A percentile compares a stretch with the other conserved stretches of the same genome.
phyloP scores from a whole-genome alignment of 2,797 vertebrate genomes.

The Peromyscus aztecus region DNA sequence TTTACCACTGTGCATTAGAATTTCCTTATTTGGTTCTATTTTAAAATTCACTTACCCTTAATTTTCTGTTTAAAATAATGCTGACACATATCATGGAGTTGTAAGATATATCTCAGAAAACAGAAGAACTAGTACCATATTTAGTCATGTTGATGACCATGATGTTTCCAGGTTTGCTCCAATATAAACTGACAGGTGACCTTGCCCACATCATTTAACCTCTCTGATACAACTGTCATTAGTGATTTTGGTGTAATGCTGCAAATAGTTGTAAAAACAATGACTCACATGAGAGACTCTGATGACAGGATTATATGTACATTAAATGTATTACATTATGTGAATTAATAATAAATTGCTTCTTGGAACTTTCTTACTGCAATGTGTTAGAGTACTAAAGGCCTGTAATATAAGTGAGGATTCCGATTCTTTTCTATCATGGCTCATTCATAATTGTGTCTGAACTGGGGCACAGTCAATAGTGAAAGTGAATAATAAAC shows the following conservation, averaged over 20 bases:
- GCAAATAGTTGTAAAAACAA: slow-evolving; percentile 62
- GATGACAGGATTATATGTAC: slow-evolving; percentile 5
- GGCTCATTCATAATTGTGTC: slow-evolving; percentile 21
- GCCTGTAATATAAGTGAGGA: slow-evolving; percentile 26
- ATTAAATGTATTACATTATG: slow-evolving; percentile 27
- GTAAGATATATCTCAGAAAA: slow-evolving; percentile 3
- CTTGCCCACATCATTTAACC: slow-evolving; percentile 66
- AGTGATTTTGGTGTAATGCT: slow-evolving; percentile 26
- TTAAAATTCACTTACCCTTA: slow-evolving; percentile 18
- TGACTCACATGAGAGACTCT: slow-evolving; percentile 22
- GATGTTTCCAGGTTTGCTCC: slow-evolving; percentile 36
- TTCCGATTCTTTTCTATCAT: neutral
- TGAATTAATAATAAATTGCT: slow-evolving; percentile 60
- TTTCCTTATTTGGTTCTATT: slow-evolving; percentile 18
- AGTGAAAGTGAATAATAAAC: neutral
- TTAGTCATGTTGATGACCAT: neutral
- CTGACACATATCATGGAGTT: neutral
- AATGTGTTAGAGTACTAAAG: slow-evolving; percentile 33
- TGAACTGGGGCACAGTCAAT: neutral
- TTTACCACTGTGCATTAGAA: neutral
- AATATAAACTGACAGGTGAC: slow-evolving; percentile 37
- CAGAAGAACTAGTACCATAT: neutral
- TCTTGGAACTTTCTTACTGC: neutral
- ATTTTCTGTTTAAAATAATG: slow-evolving; percentile 46
- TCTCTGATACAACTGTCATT: slow-evolving; percentile 49